Conservation (phyloP, 2,113 vertebrate species). For the Syngnathus typhle region DNA sequence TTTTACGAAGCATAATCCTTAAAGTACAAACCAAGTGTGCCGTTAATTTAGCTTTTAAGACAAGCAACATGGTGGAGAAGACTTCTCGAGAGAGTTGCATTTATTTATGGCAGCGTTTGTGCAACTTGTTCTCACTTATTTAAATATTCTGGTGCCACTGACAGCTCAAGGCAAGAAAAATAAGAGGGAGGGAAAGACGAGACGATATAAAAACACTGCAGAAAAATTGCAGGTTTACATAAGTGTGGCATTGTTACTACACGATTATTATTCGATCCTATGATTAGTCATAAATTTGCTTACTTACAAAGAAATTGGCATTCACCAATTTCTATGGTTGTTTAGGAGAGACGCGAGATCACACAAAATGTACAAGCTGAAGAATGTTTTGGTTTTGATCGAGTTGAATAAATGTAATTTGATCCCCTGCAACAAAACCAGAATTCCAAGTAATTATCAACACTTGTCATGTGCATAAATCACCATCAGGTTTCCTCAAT, state of each 20-base stretch:
- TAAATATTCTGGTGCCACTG: neutral
- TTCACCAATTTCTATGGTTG: too few relatives aligned
- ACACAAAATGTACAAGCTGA: too few relatives aligned
- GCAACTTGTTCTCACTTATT: constrained; percentile 7
- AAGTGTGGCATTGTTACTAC: neutral
- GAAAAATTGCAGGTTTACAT: neutral
- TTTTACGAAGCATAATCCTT: constrained; percentile 10
- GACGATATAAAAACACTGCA: neutral
- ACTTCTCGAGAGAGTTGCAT: neutral
- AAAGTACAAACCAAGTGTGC: constrained; percentile 1
- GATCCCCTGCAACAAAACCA: too few relatives aligned
- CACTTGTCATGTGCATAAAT: neutral
- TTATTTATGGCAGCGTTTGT: constrained; percentile 1
- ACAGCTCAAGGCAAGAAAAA: neutral
- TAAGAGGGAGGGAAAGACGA: neutral
- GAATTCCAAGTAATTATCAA: too few relatives aligned
- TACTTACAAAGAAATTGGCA: too few relatives aligned
- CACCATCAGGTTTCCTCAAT: neutral
- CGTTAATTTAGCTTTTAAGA: neutral
- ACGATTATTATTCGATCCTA: too few relatives aligned
- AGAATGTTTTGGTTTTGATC: too few relatives aligned
- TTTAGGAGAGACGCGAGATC: too few relatives aligned
- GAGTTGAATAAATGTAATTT: too few relatives aligned
- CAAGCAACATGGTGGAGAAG: neutral
- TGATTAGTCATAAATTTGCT: too few relatives aligned